Evolutionary conservation across 2,797 vertebrate species (phyloP), one percentile per base, ranked within the genome.

Genomic region (Eulemur albifrons): DNA sequence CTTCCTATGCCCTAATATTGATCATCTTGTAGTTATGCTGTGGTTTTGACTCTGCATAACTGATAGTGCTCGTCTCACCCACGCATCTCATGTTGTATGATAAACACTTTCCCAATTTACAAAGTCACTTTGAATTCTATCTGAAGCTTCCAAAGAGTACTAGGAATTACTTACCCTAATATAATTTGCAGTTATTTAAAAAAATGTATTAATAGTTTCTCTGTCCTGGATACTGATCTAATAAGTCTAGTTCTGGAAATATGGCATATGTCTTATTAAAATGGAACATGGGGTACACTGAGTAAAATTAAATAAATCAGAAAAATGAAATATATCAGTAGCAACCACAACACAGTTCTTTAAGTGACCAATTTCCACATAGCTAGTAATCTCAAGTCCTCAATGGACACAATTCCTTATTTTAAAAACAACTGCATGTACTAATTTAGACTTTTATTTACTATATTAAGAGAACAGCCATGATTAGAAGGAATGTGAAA

Each of bases 401-500:
- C 77, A 92, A 50, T 30, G 59, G 38, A 83, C 14, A 90, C 20
- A 88, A 88, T 81, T 94, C n/a, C 50, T 91, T 72, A 27, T n/a
- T 65, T 35, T 52, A 63, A 84, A 94, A 63, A 92, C 40, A 83
- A 79, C 25, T 14, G 50, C 15, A 45, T 21, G 2, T 57, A 90
- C 38, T 75, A 83, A 57, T 30, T 82, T 63, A 89, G 89, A 75
- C 21, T 86, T 83, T 70, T 61, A 83, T 27, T 94, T 70, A 63
- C 61, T n/a, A 50, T 45, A 57, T 20, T 83, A 95, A 70, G 1
- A 32, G 10, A 85, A 86, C 1, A 90, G 25, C 35, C 70, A 81
- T 69, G n/a, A 90, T 93, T 92, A 75, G 54, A 97, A 84, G 61
- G 45, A 69, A 93, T 90, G 45, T 9, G 72, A 80, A 59, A 83